Evolutionary conservation across 1,140 invertebrate genomes (phyloP).

Genomic region (Ostrea edulis): DNA sequence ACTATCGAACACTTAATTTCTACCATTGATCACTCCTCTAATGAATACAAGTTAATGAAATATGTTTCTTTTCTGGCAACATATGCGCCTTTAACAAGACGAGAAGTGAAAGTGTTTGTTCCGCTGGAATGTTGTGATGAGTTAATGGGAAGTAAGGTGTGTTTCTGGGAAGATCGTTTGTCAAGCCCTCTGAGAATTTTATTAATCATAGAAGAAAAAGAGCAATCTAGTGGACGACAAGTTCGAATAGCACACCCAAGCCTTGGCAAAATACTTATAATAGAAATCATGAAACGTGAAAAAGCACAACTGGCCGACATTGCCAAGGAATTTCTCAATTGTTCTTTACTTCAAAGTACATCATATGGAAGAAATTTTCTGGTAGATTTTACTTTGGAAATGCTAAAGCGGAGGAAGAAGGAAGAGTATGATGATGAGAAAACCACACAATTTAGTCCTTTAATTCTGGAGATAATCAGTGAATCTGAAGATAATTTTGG

Average conservation of each 20-base stretch:
- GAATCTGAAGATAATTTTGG: no score
- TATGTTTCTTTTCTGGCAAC: conserved; percentile 44
- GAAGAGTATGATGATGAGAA: conserved; percentile 38
- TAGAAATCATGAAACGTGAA: conserved; percentile 10
- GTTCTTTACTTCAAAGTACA: background rate
- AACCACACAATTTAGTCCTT: conserved; percentile 38
- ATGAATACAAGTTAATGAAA: conserved; percentile 45
- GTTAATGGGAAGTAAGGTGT: conserved; percentile 21
- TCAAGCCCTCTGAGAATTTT: conserved; percentile 21
- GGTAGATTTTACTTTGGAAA: conserved; percentile 41
- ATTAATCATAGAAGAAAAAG: conserved; percentile 46
- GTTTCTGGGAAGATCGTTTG: background rate
- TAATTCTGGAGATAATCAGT: conserved; percentile 39
- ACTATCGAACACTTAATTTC: conserved; percentile 40
- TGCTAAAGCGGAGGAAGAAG: conserved; percentile 41
- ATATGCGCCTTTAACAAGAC: background rate
- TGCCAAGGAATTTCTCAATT: conserved; percentile 9
- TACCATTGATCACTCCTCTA: background rate
- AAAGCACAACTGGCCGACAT: background rate
- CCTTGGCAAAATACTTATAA: conserved; percentile 28
- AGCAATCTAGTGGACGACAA: conserved; percentile 35
- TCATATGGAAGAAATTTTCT: conserved; percentile 36
- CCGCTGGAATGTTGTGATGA: conserved; percentile 53
- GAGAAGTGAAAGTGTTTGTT: conserved; percentile 20
- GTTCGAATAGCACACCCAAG: conserved; percentile 48